A percentile compares a stretch with the other conserved stretches of the same genome.
Conservation (phyloP, 2,113 vertebrate genomes). For the Otis tarda region DNA sequence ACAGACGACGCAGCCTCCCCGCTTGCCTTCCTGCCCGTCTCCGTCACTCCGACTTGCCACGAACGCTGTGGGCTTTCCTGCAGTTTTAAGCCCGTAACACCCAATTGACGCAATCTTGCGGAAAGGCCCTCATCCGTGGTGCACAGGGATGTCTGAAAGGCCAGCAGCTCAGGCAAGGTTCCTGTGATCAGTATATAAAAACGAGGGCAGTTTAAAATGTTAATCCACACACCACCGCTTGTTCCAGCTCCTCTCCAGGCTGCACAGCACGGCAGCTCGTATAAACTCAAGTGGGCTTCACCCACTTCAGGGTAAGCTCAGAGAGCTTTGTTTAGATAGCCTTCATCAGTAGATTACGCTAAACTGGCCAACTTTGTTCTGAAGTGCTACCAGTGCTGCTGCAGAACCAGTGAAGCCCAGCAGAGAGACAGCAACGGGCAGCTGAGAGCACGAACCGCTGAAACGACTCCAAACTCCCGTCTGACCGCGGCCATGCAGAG, state of each 20-base stretch:
- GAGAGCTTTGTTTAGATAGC: neutral
- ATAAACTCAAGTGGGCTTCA: neutral
- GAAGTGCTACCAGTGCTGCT: neutral
- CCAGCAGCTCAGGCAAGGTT: neutral
- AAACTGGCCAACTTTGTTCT: neutral
- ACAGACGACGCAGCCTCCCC: neutral
- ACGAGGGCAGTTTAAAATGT: neutral
- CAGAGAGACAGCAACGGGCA: neutral
- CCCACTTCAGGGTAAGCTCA: neutral
- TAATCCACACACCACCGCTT: neutral
- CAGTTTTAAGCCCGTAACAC: neutral
- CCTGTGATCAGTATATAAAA: accelerated
- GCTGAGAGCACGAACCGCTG: neutral
- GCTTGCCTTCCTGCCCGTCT: neutral
- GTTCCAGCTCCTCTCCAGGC: neutral
- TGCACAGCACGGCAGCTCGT: neutral
- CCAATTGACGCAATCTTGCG: neutral
- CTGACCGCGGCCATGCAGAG: neutral
- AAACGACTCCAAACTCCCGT: neutral
- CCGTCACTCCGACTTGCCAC: neutral
- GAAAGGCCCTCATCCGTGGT: neutral
- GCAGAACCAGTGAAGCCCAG: neutral
- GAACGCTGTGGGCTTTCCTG: accelerated
- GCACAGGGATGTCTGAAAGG: neutral
- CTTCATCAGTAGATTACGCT: accelerated